phyloP scores from a whole-genome alignment of 2,113 vertebrate species.

The Serilophus lunatus region DNA sequence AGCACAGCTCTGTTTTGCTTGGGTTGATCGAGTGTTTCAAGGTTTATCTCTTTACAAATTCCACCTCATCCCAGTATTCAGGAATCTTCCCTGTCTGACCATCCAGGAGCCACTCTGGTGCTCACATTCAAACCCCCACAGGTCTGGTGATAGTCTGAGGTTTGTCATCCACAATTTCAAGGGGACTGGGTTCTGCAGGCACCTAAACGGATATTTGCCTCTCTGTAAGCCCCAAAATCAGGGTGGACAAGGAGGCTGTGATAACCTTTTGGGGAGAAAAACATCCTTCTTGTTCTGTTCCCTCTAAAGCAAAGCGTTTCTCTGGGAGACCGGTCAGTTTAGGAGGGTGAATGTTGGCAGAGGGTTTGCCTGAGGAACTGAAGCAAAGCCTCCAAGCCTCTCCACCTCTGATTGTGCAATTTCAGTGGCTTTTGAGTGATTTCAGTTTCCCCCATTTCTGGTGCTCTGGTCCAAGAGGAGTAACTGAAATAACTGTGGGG shows the following conservation, averaged over 20 bases:
- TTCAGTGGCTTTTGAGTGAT: neutral
- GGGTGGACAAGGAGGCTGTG: neutral
- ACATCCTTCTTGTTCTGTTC: neutral
- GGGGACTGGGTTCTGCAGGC: neutral
- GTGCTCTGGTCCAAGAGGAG: neutral
- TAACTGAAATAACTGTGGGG: neutral
- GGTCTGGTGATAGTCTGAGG: rapidly evolving
- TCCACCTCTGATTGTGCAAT: neutral
- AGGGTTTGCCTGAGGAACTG: neutral
- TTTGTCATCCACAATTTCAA: rapidly evolving
- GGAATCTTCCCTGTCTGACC: neutral
- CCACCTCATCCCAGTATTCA: neutral
- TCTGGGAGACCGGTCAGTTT: neutral
- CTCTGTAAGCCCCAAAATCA: neutral
- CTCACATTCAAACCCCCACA: neutral
- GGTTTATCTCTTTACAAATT: neutral
- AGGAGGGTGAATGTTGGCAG: neutral
- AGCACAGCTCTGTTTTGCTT: neutral
- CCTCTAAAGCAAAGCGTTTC: rapidly evolving
- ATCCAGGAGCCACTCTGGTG: neutral
- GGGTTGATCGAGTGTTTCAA: neutral
- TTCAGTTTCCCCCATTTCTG: neutral
- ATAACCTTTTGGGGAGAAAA: neutral
- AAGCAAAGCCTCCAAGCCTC: neutral
- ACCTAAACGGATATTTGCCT: neutral